Percentiles rank a stretch among this genome's conserved stretches.
phyloP scores from a whole-genome alignment of 2,113 vertebrate species.

The Chauna torquata region DNA sequence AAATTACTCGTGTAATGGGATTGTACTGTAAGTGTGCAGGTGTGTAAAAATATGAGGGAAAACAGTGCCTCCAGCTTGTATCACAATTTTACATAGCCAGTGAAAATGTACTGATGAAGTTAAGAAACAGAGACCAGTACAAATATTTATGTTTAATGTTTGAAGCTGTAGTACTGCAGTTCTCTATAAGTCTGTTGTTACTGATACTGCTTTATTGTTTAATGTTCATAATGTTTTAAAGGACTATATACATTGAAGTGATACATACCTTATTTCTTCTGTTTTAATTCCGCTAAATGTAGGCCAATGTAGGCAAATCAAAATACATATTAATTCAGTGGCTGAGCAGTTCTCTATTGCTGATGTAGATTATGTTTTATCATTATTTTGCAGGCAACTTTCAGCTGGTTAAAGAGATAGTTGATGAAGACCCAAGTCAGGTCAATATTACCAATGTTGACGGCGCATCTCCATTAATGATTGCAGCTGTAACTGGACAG shows the following conservation, averaged over 20 bases:
- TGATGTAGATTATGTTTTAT: not conserved
- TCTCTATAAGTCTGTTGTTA: not conserved
- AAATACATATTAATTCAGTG: not conserved
- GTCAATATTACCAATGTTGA: slow-evolving; percentile 92
- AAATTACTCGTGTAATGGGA: not conserved
- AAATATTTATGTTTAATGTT: not conserved
- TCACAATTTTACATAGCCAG: not conserved
- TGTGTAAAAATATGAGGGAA: not conserved
- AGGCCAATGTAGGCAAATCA: not conserved
- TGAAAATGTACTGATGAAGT: not conserved
- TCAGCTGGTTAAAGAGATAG: slow-evolving; percentile 91
- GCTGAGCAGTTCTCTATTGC: not conserved
- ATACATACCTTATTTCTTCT: not conserved
- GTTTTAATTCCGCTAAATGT: not conserved
- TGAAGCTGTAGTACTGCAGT: not conserved
- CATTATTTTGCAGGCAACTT: slow-evolving; percentile 82
- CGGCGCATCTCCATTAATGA: slow-evolving; percentile 94
- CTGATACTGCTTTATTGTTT: not conserved
- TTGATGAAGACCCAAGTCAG: slow-evolving; percentile 89
- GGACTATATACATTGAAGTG: not conserved
- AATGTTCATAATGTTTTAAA: not conserved
- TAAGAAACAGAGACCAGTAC: not conserved
- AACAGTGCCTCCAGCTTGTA: not conserved
- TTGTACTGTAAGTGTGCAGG: not conserved
- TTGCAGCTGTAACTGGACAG: slow-evolving; percentile 93